Percentiles rank a stretch among this genome's conserved stretches.
These are phyloP conservation scores for Pantherophis alleghaniensis DNA, from an alignment of 2,797 vertebrate species.

Conservation along the genomic window DNA sequence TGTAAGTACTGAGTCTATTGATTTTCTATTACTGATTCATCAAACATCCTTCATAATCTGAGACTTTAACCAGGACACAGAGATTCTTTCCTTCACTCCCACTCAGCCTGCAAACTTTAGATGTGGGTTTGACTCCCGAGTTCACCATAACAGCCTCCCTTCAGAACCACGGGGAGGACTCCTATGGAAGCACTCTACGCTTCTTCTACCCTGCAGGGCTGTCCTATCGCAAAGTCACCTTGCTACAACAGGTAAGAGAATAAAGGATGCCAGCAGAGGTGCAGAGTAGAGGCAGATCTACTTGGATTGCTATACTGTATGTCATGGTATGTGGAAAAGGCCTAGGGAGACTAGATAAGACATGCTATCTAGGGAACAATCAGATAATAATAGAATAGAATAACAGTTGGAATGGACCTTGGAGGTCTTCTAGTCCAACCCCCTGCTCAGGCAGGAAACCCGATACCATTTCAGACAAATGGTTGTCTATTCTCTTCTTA, in stretches of 20 bases:
- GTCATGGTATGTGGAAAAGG: background rate
- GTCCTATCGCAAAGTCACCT: constrained; percentile 74
- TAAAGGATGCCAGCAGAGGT: too few species aligned
- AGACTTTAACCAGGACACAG: background rate
- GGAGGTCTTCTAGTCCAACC: too few species aligned
- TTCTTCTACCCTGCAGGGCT: constrained; percentile 75
- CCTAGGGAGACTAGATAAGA: background rate
- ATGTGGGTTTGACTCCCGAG: constrained; percentile 77
- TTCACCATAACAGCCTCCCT: constrained; percentile 72
- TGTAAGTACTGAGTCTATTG: background rate
- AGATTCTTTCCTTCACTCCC: background rate
- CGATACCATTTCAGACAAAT: too few species aligned
- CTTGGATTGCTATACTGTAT: background rate
- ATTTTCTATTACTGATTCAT: background rate
- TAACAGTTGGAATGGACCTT: too few species aligned
- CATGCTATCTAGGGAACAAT: background rate
- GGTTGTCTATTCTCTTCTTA: too few species aligned
- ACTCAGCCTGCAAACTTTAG: constrained; percentile 41
- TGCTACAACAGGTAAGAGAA: constrained; percentile 65
- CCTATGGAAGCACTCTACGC: constrained; percentile 71
- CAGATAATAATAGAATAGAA: background rate
- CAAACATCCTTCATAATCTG: background rate
- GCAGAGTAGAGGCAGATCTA: background rate
- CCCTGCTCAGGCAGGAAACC: too few species aligned
- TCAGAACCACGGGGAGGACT: constrained; percentile 79